Evolutionary conservation across 1,140 invertebrate species (phyloP).

Genomic region (Heliothis virescens): DNA sequence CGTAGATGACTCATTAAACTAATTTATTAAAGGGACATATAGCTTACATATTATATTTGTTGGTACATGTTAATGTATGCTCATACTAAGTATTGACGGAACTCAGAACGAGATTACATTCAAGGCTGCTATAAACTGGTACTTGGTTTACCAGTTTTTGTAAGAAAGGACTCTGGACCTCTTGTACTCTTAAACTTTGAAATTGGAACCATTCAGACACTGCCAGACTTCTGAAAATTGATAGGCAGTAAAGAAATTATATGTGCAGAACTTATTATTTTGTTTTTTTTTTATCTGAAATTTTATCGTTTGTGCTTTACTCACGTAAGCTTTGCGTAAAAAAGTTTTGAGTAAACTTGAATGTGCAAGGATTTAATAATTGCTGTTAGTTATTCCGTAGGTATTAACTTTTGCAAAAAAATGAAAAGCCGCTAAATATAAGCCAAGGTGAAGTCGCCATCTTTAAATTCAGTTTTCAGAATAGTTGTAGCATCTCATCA

Average conservation of each 20-base stretch:
- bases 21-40: no score
- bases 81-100: constrained; percentile 3
- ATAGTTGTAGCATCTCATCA: no score
- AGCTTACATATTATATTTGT: no score
- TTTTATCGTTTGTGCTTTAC: background rate
- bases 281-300: background rate
- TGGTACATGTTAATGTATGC: background rate
- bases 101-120: background rate
- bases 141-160: constrained; percentile 20
- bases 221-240: constrained; percentile 4
- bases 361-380: background rate
- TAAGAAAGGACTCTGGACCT: constrained; percentile 4
- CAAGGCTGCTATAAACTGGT: constrained; percentile 34
- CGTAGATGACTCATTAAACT: no score
- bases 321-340: no score
- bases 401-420: no score
- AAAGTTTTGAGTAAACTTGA: no score
- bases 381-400: no score
- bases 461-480: no score
- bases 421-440: no score
- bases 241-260: constrained; percentile 5
- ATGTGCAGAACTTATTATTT: background rate
- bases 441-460: no score
- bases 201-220: constrained; percentile 17
- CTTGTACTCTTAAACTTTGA: constrained; percentile 18